Percentiles rank a stretch among this genome's conserved stretches.
These are phyloP conservation scores for Gymnorhina tibicen DNA, from an alignment of 2,113 vertebrate species.

Conservation along the genomic window DNA sequence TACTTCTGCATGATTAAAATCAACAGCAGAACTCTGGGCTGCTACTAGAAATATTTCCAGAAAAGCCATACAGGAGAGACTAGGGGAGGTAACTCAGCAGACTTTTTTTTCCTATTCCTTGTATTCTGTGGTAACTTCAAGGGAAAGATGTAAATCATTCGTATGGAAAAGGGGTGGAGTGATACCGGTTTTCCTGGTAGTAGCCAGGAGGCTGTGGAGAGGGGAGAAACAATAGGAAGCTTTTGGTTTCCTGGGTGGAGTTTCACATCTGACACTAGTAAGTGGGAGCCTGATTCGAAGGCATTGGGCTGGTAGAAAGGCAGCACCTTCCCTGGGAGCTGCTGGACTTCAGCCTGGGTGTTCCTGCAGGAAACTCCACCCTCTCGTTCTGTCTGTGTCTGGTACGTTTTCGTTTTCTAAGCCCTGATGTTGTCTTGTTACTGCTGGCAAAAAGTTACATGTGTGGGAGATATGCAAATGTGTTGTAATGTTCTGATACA, in stretches of 20 bases:
- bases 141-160: background rate
- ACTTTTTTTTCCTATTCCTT: background rate
- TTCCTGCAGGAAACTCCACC: conserved; percentile 15
- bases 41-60: background rate
- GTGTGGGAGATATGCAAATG: conserved; percentile 46
- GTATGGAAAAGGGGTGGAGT: background rate
- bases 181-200: background rate
- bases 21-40: background rate
- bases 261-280: background rate
- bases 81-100: background rate
- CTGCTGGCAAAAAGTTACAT: background rate
- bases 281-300: background rate
- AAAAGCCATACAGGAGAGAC: background rate
- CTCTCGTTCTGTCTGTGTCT: background rate
- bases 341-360: conserved; percentile 23
- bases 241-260: background rate
- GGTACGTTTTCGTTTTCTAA: background rate
- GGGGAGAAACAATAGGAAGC: conserved; percentile 9
- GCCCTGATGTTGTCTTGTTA: background rate
- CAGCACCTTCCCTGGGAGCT: background rate
- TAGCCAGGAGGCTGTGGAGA: background rate
- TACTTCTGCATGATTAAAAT: background rate
- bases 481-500: conserved; percentile 5
- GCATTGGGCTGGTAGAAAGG: background rate
- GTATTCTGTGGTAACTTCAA: background rate